Evolutionary conservation across 2,113 vertebrate species (phyloP).

Genomic region (Theropithecus gelada): DNA sequence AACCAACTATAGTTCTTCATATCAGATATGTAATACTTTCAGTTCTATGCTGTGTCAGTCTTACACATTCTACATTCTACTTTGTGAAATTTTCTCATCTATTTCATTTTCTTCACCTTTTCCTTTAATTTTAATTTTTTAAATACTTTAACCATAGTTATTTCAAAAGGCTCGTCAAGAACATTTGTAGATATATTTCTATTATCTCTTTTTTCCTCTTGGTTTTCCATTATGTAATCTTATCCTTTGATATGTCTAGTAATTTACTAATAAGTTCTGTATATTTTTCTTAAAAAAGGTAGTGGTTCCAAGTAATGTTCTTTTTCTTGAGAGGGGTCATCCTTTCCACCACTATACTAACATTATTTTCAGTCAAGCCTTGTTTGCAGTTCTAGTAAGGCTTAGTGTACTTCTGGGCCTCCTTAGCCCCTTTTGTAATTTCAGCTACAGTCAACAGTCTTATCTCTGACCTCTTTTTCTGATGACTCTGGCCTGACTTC

Average conservation of each 20-base stretch:
- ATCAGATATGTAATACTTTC: not conserved
- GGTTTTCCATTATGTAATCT: not conserved
- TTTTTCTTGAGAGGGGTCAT: not conserved
- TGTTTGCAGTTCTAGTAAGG: not conserved
- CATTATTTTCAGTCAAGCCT: not conserved
- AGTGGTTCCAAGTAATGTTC: not conserved
- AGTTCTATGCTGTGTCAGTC: not conserved
- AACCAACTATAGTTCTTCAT: not conserved
- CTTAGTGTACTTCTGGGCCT: not conserved
- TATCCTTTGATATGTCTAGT: not conserved
- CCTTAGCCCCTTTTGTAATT: not conserved
- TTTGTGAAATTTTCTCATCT: not conserved
- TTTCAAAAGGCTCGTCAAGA: not conserved
- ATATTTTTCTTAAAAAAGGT: not conserved
- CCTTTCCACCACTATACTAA: not conserved
- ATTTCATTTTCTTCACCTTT: not conserved
- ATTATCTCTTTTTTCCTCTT: not conserved
- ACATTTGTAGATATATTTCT: not conserved
- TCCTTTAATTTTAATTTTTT: not conserved
- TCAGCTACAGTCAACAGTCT: not conserved
- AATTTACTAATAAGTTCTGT: not conserved
- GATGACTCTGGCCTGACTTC: not conserved
- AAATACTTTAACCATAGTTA: not conserved
- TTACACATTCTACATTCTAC: not conserved
- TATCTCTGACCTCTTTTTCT: not conserved